Evolutionary conservation across 92 coral and sea anemone species (phyloP), one percentile per base, ranked within the genome.

Genomic region (Epizoanthus scotinus): DNA sequence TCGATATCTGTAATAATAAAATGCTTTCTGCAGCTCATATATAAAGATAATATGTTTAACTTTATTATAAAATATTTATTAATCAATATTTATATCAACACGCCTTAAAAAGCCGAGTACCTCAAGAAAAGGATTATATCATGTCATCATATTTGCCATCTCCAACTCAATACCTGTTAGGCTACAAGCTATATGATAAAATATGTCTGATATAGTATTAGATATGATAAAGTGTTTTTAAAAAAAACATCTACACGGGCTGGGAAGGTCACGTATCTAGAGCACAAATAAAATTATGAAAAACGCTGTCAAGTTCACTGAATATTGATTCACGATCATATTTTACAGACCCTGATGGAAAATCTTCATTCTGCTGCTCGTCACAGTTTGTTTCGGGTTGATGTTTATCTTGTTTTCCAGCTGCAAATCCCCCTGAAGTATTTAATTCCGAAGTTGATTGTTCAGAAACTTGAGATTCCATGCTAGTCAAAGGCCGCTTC

Each of bases 271-370:
- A 95, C 85, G 98, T 89, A 60, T 95, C 99, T 58, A 95, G 70
- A 27, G 98, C 96, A 74, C 99, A 93, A 34, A 95, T 92, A 77
- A 93, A 94, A 75, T 93, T 95, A 71, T 91, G 98, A 79, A 95
- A 91, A 7, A 92, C 97, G 52, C 87, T 92, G 73, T 95, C 99
- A 14, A 95, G 69, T 70, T 94, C 98, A 22, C 93, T 86, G 79
- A 95, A 90, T 63, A 89, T 87, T 55, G 97, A 78, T 59, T 87
- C 91, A 15, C 87, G 67, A 38, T 88, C 86, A 58, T 80, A 81
- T 64, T 64, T 64, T 40, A 64, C 10, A 13, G 70, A 64, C 14
- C 29, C 70, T 8, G 70, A 38, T 6, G 70, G 70, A 18, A 28
- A 38, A 0, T 64, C 70, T 2, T 28, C 22, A 27, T 19, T 64